Base-by-base conservation (phyloP, 2,797 vertebrate genomes). In the Cichlasoma orientale region DNA sequence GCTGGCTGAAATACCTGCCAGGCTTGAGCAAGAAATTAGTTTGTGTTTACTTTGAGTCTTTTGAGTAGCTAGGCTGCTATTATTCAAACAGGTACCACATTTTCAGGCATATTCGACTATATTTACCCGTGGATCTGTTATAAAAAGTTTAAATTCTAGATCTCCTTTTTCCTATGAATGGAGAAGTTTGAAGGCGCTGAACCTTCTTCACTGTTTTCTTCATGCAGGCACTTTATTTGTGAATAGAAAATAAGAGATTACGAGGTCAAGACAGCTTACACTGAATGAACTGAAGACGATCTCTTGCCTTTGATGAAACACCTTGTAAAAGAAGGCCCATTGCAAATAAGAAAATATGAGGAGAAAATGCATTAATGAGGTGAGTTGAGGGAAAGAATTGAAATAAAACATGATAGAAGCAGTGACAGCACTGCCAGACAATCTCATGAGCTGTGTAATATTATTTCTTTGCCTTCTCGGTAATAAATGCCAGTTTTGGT, bases 401-500 rank as follows among this genome's bases (percentile, higher is more conserved):
- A 19, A 8, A 9, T 38, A 53, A 77, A 77, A 68, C 21, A 16
- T 25, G 29, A 77, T 50, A 11, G 31, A 77, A 56, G 74, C 41
- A 55, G 61, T 76, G 85, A 82, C 72, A 54, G 2, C 56, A 59
- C 75, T 85, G 61, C 33, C 56, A 80, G 74, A 73, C 82, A 41
- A 25, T 70, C 79, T 87, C 83, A 72, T 68, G 63, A 75, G 69
- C 74, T 44, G 68, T 70, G 14, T 54, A 31, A 76, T 86, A 53
- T 83, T 61, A 80, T 80, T 91, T 82, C 71, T 74, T 29, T 41
- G 82, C 57, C 68, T 74, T 82, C 77, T 47, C 71, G 41, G 74
- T 73, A 81, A 75, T 83, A 90, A 85, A 86, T 91, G 88, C 87
- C 89, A 91, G 84, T 92, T 89, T 83, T 70, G 82, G 68, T 86